Evolutionary conservation across 2,113 vertebrate species (phyloP).

Genomic region (Ibidorhyncha struthersii): DNA sequence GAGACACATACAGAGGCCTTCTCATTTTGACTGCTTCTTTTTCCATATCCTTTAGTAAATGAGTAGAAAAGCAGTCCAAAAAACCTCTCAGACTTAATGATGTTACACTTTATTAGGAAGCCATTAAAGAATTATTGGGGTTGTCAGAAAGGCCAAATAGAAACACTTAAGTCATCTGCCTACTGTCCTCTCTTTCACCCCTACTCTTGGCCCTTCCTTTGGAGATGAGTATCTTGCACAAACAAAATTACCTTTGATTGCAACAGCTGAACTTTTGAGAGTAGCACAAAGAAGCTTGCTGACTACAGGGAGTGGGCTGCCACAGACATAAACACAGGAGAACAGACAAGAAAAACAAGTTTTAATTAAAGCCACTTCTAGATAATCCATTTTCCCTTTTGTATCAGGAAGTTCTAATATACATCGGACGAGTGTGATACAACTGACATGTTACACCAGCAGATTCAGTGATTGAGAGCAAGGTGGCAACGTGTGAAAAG

Average conservation of each 20-base stretch:
- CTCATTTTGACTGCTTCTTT: not conserved
- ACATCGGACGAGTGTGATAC: not conserved
- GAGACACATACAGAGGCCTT: not conserved
- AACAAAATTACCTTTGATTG: slow-evolving; percentile 66
- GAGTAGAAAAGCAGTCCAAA: not conserved
- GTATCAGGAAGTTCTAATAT: not conserved
- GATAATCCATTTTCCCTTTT: slow-evolving; percentile 53
- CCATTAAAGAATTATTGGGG: slow-evolving; percentile 59
- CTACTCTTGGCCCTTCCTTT: slow-evolving; percentile 54
- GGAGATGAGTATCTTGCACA: slow-evolving; percentile 60
- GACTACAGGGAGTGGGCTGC: slow-evolving; percentile 27
- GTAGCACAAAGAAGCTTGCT: not conserved
- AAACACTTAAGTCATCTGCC: slow-evolving; percentile 53
- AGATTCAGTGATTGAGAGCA: not conserved
- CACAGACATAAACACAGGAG: slow-evolving; percentile 31
- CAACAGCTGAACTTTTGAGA: slow-evolving; percentile 38
- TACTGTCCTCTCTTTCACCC: slow-evolving; percentile 65
- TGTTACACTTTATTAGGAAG: slow-evolving; percentile 53
- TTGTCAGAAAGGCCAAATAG: slow-evolving; percentile 38
- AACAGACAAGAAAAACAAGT: slow-evolving; percentile 69
- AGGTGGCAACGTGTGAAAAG: slow-evolving; percentile 1
- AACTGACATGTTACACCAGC: not conserved
- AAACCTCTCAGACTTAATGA: slow-evolving; percentile 32
- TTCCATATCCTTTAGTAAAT: not conserved
- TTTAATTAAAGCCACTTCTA: slow-evolving; percentile 58